A percentile compares a stretch with the other conserved stretches of the same genome.
Conservation (phyloP, 1,140 invertebrate species). For the Sycophila sp. region DNA sequence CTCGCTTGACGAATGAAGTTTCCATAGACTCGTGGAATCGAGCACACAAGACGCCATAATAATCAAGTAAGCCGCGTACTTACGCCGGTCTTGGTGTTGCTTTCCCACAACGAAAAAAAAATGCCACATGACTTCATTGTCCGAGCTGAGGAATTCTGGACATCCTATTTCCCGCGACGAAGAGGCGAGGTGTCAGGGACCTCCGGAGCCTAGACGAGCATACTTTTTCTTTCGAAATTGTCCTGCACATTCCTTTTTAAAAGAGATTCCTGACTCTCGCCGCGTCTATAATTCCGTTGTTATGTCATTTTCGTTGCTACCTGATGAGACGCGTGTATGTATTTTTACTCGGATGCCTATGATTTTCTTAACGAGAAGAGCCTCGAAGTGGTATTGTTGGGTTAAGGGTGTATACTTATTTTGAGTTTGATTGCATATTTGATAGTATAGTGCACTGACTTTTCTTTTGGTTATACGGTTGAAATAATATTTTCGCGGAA, state of each 20-base stretch:
- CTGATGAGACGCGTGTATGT: too few relatives aligned
- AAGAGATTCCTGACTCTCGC: too few relatives aligned
- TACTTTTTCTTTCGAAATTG: not conserved
- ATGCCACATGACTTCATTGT: constrained; percentile 1
- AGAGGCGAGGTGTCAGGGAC: not conserved
- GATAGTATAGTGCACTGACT: not conserved
- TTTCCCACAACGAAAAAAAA: not conserved
- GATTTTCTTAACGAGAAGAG: too few relatives aligned
- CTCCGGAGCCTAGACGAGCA: not conserved
- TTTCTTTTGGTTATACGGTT: too few relatives aligned
- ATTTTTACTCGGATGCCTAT: too few relatives aligned
- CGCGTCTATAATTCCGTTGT: too few relatives aligned
- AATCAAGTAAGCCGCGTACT: not conserved
- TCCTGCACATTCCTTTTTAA: not conserved
- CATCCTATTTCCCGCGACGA: not conserved
- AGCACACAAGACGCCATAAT: not conserved
- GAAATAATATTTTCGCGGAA: too few relatives aligned
- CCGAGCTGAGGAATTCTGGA: not conserved
- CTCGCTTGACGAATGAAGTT: not conserved
- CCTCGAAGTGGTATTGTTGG: too few relatives aligned
- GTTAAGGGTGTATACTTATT: too few relatives aligned
- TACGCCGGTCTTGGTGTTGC: not conserved
- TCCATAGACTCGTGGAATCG: not conserved
- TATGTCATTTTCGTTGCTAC: not conserved
- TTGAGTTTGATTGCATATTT: too few relatives aligned